A percentile compares a stretch with the other conserved stretches of the same genome.
Conservation (phyloP, 2,888 invertebrate genomes). For the Cheilosia vulpina region DNA sequence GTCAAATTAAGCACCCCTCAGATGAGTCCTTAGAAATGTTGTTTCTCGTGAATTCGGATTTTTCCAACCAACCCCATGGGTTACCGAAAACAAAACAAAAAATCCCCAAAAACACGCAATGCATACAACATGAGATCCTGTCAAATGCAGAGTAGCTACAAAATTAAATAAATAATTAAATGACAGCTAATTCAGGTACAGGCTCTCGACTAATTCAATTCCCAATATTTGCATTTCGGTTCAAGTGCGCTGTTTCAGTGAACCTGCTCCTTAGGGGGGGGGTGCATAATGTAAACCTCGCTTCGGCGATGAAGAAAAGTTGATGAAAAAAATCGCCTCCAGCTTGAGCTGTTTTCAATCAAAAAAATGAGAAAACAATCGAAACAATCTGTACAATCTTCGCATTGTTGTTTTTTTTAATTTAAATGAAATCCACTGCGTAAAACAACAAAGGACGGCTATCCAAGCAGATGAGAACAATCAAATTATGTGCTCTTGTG, state of each 20-base stretch:
- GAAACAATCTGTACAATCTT: conserved; percentile 13
- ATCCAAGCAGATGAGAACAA: conserved; percentile 44
- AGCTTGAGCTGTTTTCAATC: conserved; percentile 68
- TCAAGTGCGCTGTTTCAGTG: conserved; percentile 17
- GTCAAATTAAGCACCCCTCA: too few relatives aligned
- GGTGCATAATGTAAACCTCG: not conserved
- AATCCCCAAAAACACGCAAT: too few relatives aligned
- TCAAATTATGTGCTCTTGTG: conserved; percentile 34
- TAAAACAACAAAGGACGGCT: conserved; percentile 23
- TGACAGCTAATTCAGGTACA: conserved; percentile 54
- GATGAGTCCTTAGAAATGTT: too few relatives aligned
- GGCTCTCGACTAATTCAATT: conserved; percentile 62
- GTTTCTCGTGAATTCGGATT: too few relatives aligned
- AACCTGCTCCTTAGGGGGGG: not conserved
- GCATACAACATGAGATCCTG: conserved; percentile 14
- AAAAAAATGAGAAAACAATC: conserved; percentile 30
- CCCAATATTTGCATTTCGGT: conserved; percentile 62
- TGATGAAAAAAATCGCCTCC: conserved; percentile 38
- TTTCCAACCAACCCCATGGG: too few relatives aligned
- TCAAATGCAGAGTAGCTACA: conserved; percentile 49
- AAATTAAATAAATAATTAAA: conserved; percentile 63
- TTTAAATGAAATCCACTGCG: conserved; percentile 46
- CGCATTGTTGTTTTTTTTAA: conserved; percentile 55
- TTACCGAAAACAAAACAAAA: too few relatives aligned
- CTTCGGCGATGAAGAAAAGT: not conserved